Percentiles rank a stretch among this genome's conserved stretches.
Conservation (phyloP, 2,113 vertebrate genomes). For the Cynopterus brachyotis region DNA sequence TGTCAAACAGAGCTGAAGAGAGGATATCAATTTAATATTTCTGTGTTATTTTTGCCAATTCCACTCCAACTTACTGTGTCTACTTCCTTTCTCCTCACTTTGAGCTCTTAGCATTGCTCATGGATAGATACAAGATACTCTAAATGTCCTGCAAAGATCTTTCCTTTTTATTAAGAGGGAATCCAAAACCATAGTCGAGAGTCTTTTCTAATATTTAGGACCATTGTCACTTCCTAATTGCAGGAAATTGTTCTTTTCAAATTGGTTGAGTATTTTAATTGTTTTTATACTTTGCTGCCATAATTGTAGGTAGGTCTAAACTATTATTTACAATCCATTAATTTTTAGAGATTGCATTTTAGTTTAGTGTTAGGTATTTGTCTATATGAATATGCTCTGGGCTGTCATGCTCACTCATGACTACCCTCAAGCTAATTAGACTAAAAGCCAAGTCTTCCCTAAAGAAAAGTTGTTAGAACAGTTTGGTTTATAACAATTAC, state of each 20-base stretch:
- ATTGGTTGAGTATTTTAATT: background rate
- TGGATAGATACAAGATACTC: background rate
- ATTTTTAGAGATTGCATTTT: background rate
- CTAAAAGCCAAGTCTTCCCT: background rate
- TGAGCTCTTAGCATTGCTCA: background rate
- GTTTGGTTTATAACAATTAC: background rate
- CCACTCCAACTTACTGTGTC: background rate
- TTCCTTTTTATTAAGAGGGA: background rate
- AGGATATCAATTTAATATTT: rapidly evolving
- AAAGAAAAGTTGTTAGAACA: background rate
- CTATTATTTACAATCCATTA: background rate
- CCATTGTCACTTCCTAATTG: background rate
- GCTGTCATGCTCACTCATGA: background rate
- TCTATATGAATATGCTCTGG: background rate
- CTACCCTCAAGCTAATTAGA: background rate
- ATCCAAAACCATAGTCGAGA: background rate
- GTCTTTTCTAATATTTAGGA: background rate
- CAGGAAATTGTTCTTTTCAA: background rate
- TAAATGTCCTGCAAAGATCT: background rate
- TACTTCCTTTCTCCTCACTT: background rate
- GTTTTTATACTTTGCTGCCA: background rate
- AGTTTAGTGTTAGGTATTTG: background rate
- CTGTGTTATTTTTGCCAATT: background rate
- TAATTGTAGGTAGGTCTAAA: background rate
- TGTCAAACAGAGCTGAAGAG: background rate